Percentiles rank a stretch among this genome's conserved stretches.
These are phyloP conservation scores for Microtus montanus DNA, from an alignment of 2,113 vertebrate species.

Conservation along the genomic window DNA sequence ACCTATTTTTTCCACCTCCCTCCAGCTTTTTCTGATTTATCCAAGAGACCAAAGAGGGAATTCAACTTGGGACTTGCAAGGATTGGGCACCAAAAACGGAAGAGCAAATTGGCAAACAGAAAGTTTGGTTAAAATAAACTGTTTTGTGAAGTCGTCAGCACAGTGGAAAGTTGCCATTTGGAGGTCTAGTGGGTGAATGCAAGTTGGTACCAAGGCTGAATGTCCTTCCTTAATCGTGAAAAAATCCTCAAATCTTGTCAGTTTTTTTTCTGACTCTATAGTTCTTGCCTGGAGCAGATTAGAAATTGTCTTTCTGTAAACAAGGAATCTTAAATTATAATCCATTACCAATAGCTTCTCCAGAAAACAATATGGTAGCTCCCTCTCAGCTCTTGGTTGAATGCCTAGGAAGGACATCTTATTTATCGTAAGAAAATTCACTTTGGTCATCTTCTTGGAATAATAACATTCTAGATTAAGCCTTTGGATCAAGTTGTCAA, in stretches of 20 bases:
- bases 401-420: conserved; percentile 37
- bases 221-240: not conserved
- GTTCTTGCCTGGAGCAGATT: accelerated
- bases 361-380: conserved; percentile 82
- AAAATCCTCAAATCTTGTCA: conserved; percentile 60
- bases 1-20: not conserved
- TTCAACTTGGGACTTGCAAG: conserved; percentile 74
- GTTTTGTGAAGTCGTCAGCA: conserved; percentile 85
- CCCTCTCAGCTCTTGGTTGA: conserved; percentile 74
- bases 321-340: conserved; percentile 81
- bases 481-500: conserved; percentile 61
- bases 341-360: conserved; percentile 80
- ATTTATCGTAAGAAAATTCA: conserved; percentile 77
- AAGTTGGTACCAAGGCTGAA: not conserved
- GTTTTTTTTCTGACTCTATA: accelerated
- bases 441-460: conserved; percentile 76
- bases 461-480: conserved; percentile 77
- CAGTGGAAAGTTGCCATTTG: conserved; percentile 88
- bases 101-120: conserved; percentile 87
- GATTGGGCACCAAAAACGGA: conserved; percentile 85
- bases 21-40: conserved; percentile 86
- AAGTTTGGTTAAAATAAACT: conserved; percentile 84
- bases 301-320: conserved; percentile 43
- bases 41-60: conserved; percentile 85
- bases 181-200: conserved; percentile 86